A percentile compares a stretch with the other conserved stretches of the same genome.
phyloP scores from a whole-genome alignment of 2,888 invertebrate genomes.

The Mayetiola destructor region DNA sequence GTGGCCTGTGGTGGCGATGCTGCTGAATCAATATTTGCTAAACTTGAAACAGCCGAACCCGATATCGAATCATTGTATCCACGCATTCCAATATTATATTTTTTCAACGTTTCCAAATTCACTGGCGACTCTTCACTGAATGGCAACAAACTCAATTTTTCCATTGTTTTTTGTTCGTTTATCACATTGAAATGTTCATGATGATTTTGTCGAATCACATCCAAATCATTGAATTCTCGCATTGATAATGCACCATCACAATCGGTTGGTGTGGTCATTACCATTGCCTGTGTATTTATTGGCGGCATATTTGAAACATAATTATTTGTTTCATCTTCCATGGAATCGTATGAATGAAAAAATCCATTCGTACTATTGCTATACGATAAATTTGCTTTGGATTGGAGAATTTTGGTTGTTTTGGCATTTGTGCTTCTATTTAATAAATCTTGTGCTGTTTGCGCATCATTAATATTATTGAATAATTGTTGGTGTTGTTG shows the following conservation, averaged over 20 bases:
- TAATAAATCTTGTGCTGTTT: not conserved
- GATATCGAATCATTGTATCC: slow-evolving; percentile 38
- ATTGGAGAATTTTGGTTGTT: no score
- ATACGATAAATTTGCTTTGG: slow-evolving; percentile 18
- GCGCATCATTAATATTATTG: not conserved
- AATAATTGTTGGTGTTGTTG: slow-evolving; percentile 1
- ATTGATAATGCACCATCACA: not conserved
- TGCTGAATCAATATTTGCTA: slow-evolving; percentile 50
- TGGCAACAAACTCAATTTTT: not conserved
- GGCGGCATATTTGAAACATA: not conserved
- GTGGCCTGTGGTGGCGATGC: slow-evolving; percentile 68
- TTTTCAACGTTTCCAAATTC: slow-evolving; percentile 24
- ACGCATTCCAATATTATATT: slow-evolving; percentile 26
- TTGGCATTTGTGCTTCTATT: not conserved
- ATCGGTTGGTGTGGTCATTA: not conserved
- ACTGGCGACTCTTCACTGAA: slow-evolving; percentile 22
- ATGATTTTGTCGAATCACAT: not conserved
- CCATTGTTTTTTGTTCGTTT: not conserved
- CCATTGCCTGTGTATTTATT: not conserved
- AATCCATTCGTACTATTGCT: slow-evolving; percentile 25
- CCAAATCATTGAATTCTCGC: not conserved
- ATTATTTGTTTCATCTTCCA: slow-evolving; percentile 22
- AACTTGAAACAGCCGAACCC: slow-evolving; percentile 53
- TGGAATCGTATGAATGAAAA: slow-evolving; percentile 28
- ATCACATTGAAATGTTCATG: not conserved